phyloP scores from a whole-genome alignment of 1,140 invertebrate genomes.

The Anoplolepis gracilipes region DNA sequence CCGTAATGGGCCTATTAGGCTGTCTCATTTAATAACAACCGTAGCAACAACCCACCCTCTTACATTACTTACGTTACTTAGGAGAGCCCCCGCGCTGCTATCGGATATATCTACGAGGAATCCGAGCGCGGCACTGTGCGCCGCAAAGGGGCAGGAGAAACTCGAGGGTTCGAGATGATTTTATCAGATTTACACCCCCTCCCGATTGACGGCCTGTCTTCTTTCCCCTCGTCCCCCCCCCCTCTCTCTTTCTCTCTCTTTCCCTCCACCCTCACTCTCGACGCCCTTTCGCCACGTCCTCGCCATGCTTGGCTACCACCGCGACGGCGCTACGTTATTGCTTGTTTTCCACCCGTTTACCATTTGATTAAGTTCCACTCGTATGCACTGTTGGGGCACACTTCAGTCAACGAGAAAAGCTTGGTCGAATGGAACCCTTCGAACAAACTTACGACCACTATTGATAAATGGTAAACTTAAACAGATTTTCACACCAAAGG shows the following conservation, averaged over 20 bases:
- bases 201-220: conserved; percentile 66
- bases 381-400: conserved; percentile 48
- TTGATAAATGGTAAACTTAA: conserved; percentile 32
- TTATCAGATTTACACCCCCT: conserved; percentile 84
- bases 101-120: conserved; percentile 78
- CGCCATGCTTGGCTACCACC: conserved; percentile 68
- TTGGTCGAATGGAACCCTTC: conserved; percentile 5
- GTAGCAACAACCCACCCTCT: conserved; percentile 83
- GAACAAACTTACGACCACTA: conserved; percentile 43
- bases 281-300: conserved; percentile 44
- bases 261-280: neutral
- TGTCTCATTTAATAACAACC: conserved; percentile 86
- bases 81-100: conserved; percentile 62
- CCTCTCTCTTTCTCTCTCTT: neutral
- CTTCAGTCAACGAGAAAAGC: conserved; percentile 26
- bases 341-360: conserved; percentile 86
- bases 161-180: conserved; percentile 83
- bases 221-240: neutral
- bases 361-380: conserved; percentile 84
- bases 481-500: conserved; percentile 20
- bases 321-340: conserved; percentile 77
- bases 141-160: conserved; percentile 66
- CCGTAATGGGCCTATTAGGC: conserved; percentile 86
- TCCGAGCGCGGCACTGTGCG: conserved; percentile 69
- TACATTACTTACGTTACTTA: conserved; percentile 84